These are phyloP conservation scores for Pangasius djambal DNA, from an alignment of 2,797 vertebrate genomes.

Conservation along the genomic window DNA sequence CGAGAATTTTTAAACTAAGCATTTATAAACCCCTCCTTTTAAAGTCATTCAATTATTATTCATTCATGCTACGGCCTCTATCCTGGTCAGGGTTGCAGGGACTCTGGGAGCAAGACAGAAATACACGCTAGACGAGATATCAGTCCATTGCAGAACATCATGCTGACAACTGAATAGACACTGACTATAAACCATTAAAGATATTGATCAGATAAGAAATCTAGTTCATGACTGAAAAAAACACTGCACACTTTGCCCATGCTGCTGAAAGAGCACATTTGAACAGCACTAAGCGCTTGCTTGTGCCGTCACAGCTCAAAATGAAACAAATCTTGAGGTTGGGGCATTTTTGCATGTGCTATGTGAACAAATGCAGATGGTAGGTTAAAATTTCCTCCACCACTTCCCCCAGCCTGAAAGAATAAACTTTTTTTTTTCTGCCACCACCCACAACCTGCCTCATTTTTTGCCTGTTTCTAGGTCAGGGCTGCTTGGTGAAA, in stretches of 20 bases:
- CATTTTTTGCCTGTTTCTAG: conserved; percentile 17
- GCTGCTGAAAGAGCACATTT: background rate
- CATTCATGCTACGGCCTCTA: background rate
- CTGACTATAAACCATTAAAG: background rate
- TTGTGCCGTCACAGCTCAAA: conserved; percentile 29
- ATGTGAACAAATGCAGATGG: background rate
- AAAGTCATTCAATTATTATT: background rate
- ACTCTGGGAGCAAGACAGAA: background rate
- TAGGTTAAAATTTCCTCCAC: conserved; percentile 5
- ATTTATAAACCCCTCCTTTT: background rate
- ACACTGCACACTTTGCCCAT: background rate
- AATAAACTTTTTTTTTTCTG: background rate
- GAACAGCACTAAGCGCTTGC: background rate
- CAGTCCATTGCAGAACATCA: background rate
- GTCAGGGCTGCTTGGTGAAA: conserved; percentile 29
- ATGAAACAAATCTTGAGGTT: conserved; percentile 25
- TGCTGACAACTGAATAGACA: background rate
- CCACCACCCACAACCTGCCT: background rate
- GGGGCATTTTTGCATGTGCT: conserved; percentile 11
- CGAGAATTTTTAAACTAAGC: background rate
- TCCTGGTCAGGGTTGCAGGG: background rate
- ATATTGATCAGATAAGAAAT: conserved; percentile 6
- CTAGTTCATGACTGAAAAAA: conserved; percentile 1
- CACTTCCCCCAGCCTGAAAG: background rate
- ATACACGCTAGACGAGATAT: background rate